A percentile compares a stretch with the other conserved stretches of the same genome.
phyloP scores from a whole-genome alignment of 2,113 vertebrate species.

The Prolemur simus region DNA sequence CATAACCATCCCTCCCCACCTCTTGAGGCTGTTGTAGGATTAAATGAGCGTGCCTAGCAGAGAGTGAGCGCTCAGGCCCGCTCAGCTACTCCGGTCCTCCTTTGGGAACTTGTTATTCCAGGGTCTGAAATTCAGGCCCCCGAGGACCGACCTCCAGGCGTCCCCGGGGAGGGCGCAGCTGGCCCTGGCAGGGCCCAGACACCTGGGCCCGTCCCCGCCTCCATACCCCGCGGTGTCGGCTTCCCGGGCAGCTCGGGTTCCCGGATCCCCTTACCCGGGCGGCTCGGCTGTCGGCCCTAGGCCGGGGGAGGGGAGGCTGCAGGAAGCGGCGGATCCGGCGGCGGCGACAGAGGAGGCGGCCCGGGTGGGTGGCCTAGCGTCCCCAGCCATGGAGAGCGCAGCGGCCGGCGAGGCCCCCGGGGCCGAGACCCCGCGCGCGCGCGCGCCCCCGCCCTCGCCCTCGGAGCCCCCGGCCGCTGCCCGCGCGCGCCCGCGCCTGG shows the following conservation, averaged over 20 bases:
- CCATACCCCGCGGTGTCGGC: slow-evolving; percentile 56
- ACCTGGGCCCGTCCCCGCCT: slow-evolving; percentile 25
- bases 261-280: slow-evolving; percentile 66
- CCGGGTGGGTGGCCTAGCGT: slow-evolving; percentile 79
- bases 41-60: background rate
- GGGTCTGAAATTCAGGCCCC: background rate
- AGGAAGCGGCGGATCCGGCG: slow-evolving; percentile 81
- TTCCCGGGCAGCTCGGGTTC: slow-evolving; percentile 73
- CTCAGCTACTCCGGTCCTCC: no score
- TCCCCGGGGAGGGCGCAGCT: slow-evolving; percentile 32
- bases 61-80: no score
- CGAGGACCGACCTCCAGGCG: no score
- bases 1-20: no score
- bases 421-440: slow-evolving; percentile 52
- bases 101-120: background rate
- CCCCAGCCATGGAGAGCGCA: slow-evolving; percentile 83
- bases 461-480: slow-evolving; percentile 69
- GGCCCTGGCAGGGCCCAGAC: background rate
- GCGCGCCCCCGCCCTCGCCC: slow-evolving; percentile 84
- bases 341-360: slow-evolving; percentile 60
- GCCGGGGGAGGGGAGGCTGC: slow-evolving; percentile 70
- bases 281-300: slow-evolving; percentile 67
- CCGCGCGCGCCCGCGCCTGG: slow-evolving; percentile 88
- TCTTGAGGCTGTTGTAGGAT: background rate
- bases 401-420: slow-evolving; percentile 46